Evolutionary conservation across 2,888 invertebrate species (phyloP), one percentile per base, ranked within the genome.

Genomic region (Drosophila anomalata): DNA sequence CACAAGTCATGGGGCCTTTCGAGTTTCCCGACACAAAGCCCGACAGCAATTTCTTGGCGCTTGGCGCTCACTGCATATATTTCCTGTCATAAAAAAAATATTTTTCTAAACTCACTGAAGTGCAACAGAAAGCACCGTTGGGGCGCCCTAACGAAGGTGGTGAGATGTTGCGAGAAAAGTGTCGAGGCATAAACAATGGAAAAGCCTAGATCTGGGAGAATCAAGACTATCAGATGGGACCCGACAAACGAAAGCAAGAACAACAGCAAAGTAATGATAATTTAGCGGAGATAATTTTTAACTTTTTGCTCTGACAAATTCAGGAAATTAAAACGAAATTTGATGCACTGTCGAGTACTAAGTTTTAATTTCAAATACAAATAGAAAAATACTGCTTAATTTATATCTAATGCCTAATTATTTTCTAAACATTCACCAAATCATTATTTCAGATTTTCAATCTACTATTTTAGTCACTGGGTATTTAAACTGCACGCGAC

Each of bases 281-380:
- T 68, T 79, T 79, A 63, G 75, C 82, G 72, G 53, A 79, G 75
- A 84, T 81, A 77, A 85, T 77, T 72, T 75, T 61, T 52, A 77
- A 73, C 62, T 67, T 67, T 61, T 71, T 68, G 33, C 59, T 41
- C 71, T 67, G 56, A 39, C 60, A 61, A 42, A 62, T 65, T 29
- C 46, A 56, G 26, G 36, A 24, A 51, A 33, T 33, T 29, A 26
- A 20, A 8, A 31, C 14, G 1, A 6, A 3, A 56, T 42, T 17
- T 36, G 3, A 2, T 29, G 46, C 26, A 47, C 59, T 8, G 1
- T 5, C 1, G n/a, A 2, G 12, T 61, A 41, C 47, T 22, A 12
- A 9, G 36, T 47, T 33, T 33, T n/a, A 2, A 2, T 9, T 9
- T 29, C 0, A 29, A 2, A 9, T 29, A 4, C 0, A 36, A 33